Conservation (phyloP, 2,797 vertebrate genomes). For the Neopelma chrysocephalum region DNA sequence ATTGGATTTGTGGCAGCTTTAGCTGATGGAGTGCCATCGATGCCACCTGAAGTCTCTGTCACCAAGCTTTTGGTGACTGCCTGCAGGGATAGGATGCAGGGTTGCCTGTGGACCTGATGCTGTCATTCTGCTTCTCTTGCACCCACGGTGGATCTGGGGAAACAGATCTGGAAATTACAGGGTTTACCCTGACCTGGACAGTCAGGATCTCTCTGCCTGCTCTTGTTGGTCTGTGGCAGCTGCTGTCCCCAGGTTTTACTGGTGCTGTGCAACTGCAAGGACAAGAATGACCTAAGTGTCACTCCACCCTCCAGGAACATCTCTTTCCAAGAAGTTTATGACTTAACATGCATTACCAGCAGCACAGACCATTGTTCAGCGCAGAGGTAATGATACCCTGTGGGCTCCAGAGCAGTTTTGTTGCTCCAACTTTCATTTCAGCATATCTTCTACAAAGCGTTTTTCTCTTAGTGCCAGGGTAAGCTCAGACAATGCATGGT, state of each 20-base stretch:
- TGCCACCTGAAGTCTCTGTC: neutral
- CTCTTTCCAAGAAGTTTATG: neutral
- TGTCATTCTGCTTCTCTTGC: neutral
- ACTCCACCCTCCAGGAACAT: neutral
- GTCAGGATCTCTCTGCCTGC: neutral
- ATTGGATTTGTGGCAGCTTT: neutral
- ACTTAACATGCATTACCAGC: neutral
- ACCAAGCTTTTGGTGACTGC: neutral
- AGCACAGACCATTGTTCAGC: neutral
- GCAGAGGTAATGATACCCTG: neutral
- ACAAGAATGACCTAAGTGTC: neutral
- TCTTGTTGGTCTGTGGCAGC: neutral
- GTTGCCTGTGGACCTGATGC: neutral
- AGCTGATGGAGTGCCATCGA: neutral
- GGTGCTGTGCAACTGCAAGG: neutral
- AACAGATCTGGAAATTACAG: neutral
- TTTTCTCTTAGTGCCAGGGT: neutral
- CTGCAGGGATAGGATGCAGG: fast-evolving
- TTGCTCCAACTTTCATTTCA: neutral
- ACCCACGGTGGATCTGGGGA: neutral
- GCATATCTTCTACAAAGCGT: neutral
- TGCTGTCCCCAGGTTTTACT: neutral
- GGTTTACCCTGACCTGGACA: neutral
- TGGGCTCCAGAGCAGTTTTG: neutral
- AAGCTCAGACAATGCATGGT: neutral